phyloP scores from a whole-genome alignment of 2,888 invertebrate genomes.

The Dorcus hopei region DNA sequence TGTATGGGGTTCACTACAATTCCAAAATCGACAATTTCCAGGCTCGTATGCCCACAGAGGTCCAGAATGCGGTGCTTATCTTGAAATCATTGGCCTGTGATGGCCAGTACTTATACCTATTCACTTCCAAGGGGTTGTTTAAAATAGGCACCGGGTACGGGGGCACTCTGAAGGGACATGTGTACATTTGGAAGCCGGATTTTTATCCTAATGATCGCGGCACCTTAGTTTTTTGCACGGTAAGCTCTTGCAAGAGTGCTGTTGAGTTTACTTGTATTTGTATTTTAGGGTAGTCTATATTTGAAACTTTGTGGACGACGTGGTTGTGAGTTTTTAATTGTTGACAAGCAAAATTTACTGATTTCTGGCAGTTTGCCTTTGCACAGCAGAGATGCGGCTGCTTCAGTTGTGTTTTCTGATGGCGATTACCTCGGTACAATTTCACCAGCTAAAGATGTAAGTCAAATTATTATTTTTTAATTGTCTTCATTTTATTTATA shows the following conservation, averaged over 20 bases:
- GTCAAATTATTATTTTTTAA: conserved; percentile 20
- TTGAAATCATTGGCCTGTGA: conserved; percentile 77
- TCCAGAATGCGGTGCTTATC: conserved; percentile 50
- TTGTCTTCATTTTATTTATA: neutral
- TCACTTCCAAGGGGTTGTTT: conserved; percentile 77
- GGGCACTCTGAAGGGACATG: conserved; percentile 87
- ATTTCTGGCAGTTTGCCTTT: conserved; percentile 50
- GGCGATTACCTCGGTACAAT: conserved; percentile 77
- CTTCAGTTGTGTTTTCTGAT: conserved; percentile 69
- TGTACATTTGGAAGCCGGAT: conserved; percentile 80
- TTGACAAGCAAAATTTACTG: conserved; percentile 56
- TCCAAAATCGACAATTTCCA: conserved; percentile 68
- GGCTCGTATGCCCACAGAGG: conserved; percentile 53
- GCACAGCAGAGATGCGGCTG: conserved; percentile 49
- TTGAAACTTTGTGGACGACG: conserved; percentile 61
- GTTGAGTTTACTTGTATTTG: neutral
- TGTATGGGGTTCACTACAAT: conserved; percentile 79
- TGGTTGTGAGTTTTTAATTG: conserved; percentile 54
- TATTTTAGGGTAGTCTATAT: conserved; percentile 72
- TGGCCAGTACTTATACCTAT: conserved; percentile 85
- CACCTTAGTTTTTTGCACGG: conserved; percentile 84
- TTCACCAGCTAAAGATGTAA: conserved; percentile 75
- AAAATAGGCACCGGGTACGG: conserved; percentile 96
- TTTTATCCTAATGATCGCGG: conserved; percentile 78
- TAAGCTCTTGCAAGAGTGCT: conserved; percentile 47